Evolutionary conservation across 2,888 invertebrate genomes (phyloP).

Genomic region (Bellardia bayeri): DNA sequence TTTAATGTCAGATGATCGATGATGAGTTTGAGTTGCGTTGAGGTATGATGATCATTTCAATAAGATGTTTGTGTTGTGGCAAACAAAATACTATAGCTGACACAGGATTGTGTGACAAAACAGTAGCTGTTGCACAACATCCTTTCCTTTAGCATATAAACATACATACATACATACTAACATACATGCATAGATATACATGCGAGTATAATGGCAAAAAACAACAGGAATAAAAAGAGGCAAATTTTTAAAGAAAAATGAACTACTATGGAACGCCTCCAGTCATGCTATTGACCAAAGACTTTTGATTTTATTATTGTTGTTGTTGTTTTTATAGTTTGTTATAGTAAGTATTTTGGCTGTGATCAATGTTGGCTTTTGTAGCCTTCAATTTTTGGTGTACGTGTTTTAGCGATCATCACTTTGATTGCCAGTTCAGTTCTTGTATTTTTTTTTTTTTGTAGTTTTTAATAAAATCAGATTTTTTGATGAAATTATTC

Average conservation of each 20-base stretch:
- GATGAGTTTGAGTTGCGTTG: conserved; percentile 56
- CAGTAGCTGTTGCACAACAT: conserved; percentile 70
- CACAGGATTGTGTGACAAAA: conserved; percentile 67
- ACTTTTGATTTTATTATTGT: conserved; percentile 33
- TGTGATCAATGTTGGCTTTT: conserved; percentile 51
- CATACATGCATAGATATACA: conserved; percentile 7
- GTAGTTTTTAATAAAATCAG: conserved; percentile 70
- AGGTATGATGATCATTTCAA: conserved; percentile 66
- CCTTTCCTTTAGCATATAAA: conserved; percentile 19
- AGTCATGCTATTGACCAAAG: conserved; percentile 75
- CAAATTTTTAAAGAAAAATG: conserved; percentile 65
- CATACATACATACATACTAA: not conserved
- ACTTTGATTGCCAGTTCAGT: conserved; percentile 73
- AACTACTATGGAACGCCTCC: conserved; percentile 75
- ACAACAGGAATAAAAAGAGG: conserved; percentile 57
- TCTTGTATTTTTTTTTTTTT: conserved; percentile 35
- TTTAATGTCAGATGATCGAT: conserved; percentile 67
- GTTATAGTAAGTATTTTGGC: conserved; percentile 39
- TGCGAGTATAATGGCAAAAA: conserved; percentile 4
- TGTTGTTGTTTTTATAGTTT: conserved; percentile 23
- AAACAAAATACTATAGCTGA: conserved; percentile 48
- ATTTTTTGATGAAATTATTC: conserved; percentile 71
- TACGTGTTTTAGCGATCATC: conserved; percentile 75
- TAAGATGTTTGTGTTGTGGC: conserved; percentile 56
- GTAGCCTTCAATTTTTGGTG: conserved; percentile 65